Conservation (phyloP, 2,888 invertebrate species). For the Drosophila subsilvestris region DNA sequence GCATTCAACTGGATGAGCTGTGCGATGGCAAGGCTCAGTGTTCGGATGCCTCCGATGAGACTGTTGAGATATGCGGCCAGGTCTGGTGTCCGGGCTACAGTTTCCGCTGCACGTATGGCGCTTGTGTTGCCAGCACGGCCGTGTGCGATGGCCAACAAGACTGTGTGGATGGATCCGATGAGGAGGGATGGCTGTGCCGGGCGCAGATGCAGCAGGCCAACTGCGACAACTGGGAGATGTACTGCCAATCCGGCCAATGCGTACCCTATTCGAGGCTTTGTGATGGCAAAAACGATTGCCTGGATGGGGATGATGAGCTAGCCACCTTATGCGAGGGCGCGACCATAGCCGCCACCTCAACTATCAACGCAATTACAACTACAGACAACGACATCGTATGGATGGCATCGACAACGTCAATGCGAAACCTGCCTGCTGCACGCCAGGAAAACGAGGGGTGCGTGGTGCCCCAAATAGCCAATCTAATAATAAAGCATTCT, state of each 20-base stretch:
- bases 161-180: conserved; percentile 47
- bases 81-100: conserved; percentile 46
- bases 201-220: conserved; percentile 47
- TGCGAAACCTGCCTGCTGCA: neutral
- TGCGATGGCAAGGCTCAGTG: conserved; percentile 46
- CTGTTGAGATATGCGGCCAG: conserved; percentile 21
- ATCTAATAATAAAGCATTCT: conserved; percentile 30
- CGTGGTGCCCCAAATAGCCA: conserved; percentile 33
- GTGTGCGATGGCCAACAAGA: conserved; percentile 42
- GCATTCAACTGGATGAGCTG: conserved; percentile 33
- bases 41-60: conserved; percentile 46
- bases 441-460: conserved; percentile 8
- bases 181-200: conserved; percentile 40
- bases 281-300: conserved; percentile 38
- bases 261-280: conserved; percentile 40
- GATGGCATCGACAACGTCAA: neutral
- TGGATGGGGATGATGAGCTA: conserved; percentile 41
- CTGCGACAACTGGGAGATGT: conserved; percentile 46
- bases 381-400: neutral
- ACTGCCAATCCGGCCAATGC: conserved; percentile 45
- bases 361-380: neutral
- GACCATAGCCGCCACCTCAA: neutral
- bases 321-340: conserved; percentile 26
- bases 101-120: conserved; percentile 51
- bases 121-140: conserved; percentile 38